Evolutionary conservation across 1,140 invertebrate genomes (phyloP).

Genomic region (Drosophila bocki): DNA sequence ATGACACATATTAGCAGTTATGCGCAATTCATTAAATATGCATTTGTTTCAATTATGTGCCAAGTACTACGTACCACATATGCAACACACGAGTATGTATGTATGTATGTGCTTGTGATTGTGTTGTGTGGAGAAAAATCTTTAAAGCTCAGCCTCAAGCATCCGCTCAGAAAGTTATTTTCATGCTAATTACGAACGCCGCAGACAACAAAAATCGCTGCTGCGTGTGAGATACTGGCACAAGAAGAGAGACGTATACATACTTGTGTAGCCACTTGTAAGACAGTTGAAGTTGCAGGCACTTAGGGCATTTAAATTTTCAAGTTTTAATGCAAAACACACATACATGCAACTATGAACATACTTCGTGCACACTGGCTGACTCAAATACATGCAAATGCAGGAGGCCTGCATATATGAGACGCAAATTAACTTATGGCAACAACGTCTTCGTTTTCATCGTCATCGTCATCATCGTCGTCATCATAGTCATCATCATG

Average conservation of each 20-base stretch:
- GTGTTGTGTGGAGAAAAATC: conserved; percentile 47
- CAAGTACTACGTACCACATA: conserved; percentile 3
- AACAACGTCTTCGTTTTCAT: conserved; percentile 60
- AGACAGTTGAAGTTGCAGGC: conserved; percentile 61
- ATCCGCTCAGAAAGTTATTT: conserved; percentile 54
- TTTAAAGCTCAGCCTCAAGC: conserved; percentile 50
- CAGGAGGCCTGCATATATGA: conserved; percentile 60
- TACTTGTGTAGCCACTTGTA: conserved; percentile 40
- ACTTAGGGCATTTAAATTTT: conserved; percentile 80
- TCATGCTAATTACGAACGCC: conserved; percentile 71
- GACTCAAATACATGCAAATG: conserved; percentile 69
- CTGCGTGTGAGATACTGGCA: conserved; percentile 16
- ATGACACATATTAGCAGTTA: conserved; percentile 65
- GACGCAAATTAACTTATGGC: conserved; percentile 78
- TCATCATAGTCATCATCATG: conserved; percentile 25
- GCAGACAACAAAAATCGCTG: conserved; percentile 28
- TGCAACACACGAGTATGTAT: background rate
- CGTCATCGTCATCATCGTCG: conserved; percentile 19
- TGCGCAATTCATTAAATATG: conserved; percentile 71
- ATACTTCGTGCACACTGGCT: conserved; percentile 2
- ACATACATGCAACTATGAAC: conserved; percentile 23
- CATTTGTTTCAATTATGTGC: conserved; percentile 73
- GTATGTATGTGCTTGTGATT: background rate
- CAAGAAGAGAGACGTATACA: conserved; percentile 13
- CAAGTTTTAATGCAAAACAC: conserved; percentile 78